phyloP scores from a whole-genome alignment of 2,113 vertebrate genomes.

The Euleptes europaea region DNA sequence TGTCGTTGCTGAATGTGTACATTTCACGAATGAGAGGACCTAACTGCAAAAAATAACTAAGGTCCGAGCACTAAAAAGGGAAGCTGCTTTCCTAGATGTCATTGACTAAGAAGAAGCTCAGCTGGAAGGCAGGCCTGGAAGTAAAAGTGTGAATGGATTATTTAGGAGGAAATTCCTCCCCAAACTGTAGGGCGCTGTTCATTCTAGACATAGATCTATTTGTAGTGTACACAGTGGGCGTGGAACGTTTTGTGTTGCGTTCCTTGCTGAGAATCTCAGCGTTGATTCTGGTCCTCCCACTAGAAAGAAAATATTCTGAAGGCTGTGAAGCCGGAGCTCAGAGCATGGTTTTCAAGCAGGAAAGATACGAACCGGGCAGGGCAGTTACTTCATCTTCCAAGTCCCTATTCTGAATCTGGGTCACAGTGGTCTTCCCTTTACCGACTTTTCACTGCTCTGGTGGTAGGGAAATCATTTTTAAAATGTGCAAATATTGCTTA shows the following conservation, averaged over 20 bases:
- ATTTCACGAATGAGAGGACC: conserved; percentile 47
- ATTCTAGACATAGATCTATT: not conserved
- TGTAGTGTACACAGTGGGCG: conserved; percentile 13
- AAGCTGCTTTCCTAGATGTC: conserved; percentile 60
- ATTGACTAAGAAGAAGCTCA: conserved; percentile 26
- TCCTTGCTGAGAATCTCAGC: not conserved
- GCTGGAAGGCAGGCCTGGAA: not conserved
- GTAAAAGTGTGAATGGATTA: not conserved
- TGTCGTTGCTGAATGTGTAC: conserved; percentile 26
- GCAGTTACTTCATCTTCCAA: too few species aligned
- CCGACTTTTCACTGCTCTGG: not conserved
- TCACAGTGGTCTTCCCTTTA: not conserved
- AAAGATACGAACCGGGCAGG: too few species aligned
- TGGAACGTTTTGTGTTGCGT: not conserved
- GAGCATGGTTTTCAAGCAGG: not conserved
- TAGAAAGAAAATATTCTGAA: not conserved
- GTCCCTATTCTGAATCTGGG: too few species aligned
- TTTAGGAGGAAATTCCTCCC: conserved; percentile 1
- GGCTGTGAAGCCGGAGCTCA: not conserved
- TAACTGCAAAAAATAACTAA: conserved; percentile 53
- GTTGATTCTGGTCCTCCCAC: not conserved
- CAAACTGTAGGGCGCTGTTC: not conserved
- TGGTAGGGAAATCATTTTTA: not conserved
- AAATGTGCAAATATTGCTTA: not conserved
- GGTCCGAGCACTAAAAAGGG: conserved; percentile 31